Base-by-base conservation (phyloP, 2,113 vertebrate species). In the Limanda limanda region DNA sequence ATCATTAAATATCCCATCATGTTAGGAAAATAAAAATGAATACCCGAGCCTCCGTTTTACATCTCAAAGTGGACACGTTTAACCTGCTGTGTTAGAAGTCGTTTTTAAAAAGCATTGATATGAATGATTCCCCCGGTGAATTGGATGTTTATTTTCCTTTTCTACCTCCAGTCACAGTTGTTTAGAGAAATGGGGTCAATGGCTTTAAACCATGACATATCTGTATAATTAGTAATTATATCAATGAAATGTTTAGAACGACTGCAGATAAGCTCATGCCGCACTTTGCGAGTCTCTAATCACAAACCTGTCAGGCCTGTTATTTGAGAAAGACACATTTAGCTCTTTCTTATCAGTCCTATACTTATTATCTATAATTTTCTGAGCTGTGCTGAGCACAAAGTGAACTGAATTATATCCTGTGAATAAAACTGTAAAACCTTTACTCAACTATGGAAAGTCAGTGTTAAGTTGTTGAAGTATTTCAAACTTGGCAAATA, bases 311-410 rank as follows among this genome's bases (percentile, higher is more conserved):
- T 79, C 81, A 77, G 74, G 68, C 59, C 69, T 63, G 71, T 67
- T 82, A 81, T 82, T 87, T 73, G 15, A 79, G 62, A 71, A 84
- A 72, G 64, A 63, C 78, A 82, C 37, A 82, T 85, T 86, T 78
- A 80, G 68, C 62, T 76, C 15, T 57, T 20, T 66, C 69, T 60
- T 72, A 85, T 85, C 84, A 47, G 25, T 31, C 40, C 57, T 24
- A 13, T 86, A 82, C 86, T 90, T 87, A 72, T 71, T 62, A 82
- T 88, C 57, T 76, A 58, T 47, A 52, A 47, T 61, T 51, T 70
- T 40, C 57, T 25, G 54, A 37, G 47, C 63, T 45, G 21, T 71
- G 66, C 61, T 45, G 21, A 71, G 66, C 61, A 63, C 84, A 61
- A 48, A 83, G 68, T 75, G 79, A 71, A 9, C 64, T 47, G 20